Conservation (phyloP, 1,140 invertebrate genomes). For the Brachionus manjavacas region DNA sequence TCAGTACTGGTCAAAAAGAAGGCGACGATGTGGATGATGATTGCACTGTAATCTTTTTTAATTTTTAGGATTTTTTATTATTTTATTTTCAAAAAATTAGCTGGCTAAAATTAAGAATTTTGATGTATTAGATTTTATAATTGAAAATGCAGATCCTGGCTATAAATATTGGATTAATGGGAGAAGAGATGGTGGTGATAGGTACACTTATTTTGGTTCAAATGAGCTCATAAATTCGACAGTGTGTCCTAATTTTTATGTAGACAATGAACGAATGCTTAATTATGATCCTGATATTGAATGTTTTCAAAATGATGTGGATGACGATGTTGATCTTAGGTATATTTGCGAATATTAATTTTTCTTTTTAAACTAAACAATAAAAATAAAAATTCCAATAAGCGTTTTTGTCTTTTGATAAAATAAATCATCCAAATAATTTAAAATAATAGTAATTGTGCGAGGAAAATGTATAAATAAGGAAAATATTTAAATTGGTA, state of each 20-base stretch:
- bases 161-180: neutral
- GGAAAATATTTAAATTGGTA: too few relatives aligned
- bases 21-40: neutral
- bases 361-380: neutral
- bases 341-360: neutral
- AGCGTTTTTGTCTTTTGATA: too few relatives aligned
- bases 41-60: neutral
- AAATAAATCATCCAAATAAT: neutral
- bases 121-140: neutral
- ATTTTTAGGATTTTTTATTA: neutral
- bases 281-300: neutral
- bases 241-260: neutral
- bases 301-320: neutral
- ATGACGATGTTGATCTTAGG: neutral
- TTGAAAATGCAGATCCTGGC: neutral
- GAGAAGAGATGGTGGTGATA: neutral
- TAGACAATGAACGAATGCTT: neutral
- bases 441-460: too few relatives aligned
- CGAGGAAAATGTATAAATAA: too few relatives aligned
- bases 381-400: neutral
- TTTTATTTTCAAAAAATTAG: neutral
- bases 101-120: neutral
- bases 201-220: neutral
- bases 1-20: neutral
- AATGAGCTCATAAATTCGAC: neutral